phyloP scores from a whole-genome alignment of 2,113 vertebrate genomes.

The Baryphthengus martii region DNA sequence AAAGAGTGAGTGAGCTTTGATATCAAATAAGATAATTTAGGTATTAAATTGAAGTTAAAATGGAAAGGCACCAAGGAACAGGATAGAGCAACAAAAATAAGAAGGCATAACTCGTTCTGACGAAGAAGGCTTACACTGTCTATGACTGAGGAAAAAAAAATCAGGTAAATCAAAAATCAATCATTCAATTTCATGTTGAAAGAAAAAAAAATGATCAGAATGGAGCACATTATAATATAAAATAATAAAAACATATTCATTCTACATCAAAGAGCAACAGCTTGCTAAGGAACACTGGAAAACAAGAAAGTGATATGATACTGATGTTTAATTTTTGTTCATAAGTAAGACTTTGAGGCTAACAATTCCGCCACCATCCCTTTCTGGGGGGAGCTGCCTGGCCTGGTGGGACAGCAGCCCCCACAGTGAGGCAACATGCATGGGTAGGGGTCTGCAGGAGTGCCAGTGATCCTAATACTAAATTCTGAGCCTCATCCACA shows the following conservation, averaged over 20 bases:
- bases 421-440: background rate
- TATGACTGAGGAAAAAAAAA: background rate
- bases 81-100: background rate
- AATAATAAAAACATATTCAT: background rate
- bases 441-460: background rate
- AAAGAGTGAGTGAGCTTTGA: background rate
- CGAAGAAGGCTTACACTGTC: background rate
- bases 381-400: background rate
- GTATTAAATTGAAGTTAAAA: background rate
- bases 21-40: background rate
- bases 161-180: background rate
- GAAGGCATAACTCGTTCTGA: background rate
- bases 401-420: fast-evolving
- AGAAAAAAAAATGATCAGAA: background rate
- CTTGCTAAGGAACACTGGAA: background rate
- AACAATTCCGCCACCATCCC: fast-evolving
- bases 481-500: background rate
- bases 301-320: background rate
- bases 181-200: background rate
- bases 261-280: background rate
- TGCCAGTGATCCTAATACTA: background rate
- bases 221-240: background rate
- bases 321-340: fast-evolving
- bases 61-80: background rate
- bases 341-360: background rate